Evolutionary conservation across 2,797 vertebrate genomes (phyloP).

Genomic region (Gymnocypris eckloni): DNA sequence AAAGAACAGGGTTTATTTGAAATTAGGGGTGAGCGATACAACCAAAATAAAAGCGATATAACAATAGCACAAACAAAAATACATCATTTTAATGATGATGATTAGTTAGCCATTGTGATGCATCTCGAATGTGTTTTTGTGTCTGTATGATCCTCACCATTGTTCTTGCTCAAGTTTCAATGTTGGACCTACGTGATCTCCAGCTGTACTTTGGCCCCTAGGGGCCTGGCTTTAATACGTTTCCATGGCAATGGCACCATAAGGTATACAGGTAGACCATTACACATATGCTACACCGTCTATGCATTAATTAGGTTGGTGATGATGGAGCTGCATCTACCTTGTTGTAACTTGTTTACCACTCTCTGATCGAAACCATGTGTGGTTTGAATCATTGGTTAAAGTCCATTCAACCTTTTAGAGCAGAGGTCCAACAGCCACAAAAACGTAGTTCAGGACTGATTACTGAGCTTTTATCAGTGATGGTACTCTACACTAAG

Average conservation of each 20-base stretch:
- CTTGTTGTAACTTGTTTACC: slow-evolving; percentile 7
- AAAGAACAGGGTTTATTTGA: no score
- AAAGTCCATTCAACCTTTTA: background rate
- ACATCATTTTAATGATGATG: no score
- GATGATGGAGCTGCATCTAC: background rate
- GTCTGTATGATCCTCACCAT: background rate
- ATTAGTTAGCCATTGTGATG: background rate
- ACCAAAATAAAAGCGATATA: no score
- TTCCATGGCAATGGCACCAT: slow-evolving; percentile 12
- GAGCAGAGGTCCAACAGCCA: background rate
- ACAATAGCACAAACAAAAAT: no score
- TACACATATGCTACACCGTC: background rate
- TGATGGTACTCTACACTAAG: background rate
- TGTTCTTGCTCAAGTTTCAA: slow-evolving; percentile 28
- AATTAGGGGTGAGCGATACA: no score
- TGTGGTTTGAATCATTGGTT: slow-evolving; percentile 2
- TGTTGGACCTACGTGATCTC: slow-evolving; percentile 15
- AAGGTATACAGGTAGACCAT: slow-evolving; percentile 25
- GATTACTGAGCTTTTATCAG: background rate
- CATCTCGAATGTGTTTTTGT: background rate
- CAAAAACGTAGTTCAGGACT: background rate
- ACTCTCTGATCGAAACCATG: background rate
- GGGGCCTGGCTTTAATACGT: slow-evolving; percentile 26
- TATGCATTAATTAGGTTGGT: background rate
- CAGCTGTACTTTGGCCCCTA: slow-evolving; percentile 42